phyloP scores from a whole-genome alignment of 1,140 invertebrate species.

The Rhizoglyphus robini region DNA sequence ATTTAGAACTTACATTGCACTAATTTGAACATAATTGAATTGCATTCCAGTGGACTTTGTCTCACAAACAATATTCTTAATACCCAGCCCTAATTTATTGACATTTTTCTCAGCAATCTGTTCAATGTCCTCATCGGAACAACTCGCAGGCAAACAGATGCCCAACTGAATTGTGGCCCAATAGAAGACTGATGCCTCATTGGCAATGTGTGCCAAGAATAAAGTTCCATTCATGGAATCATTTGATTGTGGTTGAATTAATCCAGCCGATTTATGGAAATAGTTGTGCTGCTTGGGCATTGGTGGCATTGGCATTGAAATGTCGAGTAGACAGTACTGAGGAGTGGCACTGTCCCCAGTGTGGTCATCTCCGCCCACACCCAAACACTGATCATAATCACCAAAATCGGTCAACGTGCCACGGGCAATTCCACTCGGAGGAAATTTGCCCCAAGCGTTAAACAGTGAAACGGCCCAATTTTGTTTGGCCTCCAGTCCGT shows the following conservation, averaged over 20 bases:
- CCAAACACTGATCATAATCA: slow-evolving; percentile 12
- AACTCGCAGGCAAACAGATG: slow-evolving; percentile 19
- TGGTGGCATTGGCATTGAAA: not conserved
- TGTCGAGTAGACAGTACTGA: slow-evolving; percentile 3
- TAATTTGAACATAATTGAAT: not conserved
- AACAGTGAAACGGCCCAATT: slow-evolving; percentile 6
- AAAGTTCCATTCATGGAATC: not conserved
- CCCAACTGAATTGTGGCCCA: slow-evolving; percentile 10
- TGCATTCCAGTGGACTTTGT: not conserved
- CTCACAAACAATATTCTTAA: slow-evolving; percentile 1
- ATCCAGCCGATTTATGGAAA: not conserved
- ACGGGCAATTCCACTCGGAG: slow-evolving; percentile 16
- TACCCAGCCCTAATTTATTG: not conserved
- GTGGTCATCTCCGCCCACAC: not conserved
- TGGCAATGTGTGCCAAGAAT: not conserved
- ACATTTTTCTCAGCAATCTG: not conserved
- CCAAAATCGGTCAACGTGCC: slow-evolving; percentile 23
- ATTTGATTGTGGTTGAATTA: not conserved
- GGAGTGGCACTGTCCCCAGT: not conserved
- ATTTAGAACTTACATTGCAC: slow-evolving; percentile 1
- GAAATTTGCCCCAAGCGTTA: slow-evolving; percentile 21
- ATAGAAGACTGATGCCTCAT: not conserved
- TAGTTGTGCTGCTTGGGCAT: not conserved
- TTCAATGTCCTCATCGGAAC: slow-evolving; percentile 16
- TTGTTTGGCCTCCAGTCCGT: not conserved